These are phyloP conservation scores for Maniola jurtina DNA, from an alignment of 1,140 invertebrate genomes.

Conservation along the genomic window DNA sequence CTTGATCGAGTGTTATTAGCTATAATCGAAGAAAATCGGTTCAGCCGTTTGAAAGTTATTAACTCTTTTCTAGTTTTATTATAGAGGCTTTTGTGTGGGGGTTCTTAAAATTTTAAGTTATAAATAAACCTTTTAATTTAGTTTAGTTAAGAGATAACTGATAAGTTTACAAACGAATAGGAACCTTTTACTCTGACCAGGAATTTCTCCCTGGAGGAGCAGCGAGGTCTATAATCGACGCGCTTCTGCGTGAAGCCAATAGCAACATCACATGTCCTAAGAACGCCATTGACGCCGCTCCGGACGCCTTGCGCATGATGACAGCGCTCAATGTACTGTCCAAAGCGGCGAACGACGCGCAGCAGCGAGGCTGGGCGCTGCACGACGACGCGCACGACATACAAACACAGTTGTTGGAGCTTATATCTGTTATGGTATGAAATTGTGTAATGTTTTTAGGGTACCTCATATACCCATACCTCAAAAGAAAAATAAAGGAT, in stretches of 20 bases:
- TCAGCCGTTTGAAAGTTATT: too few species aligned
- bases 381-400: slow-evolving; percentile 95
- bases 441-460: neutral
- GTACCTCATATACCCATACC: too few species aligned
- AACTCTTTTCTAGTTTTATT: too few species aligned
- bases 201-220: slow-evolving; percentile 71
- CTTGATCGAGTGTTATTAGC: too few species aligned
- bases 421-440: slow-evolving; percentile 91
- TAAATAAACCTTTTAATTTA: too few species aligned
- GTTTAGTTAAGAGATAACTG: too few species aligned
- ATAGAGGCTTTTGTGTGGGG: too few species aligned
- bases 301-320: slow-evolving; percentile 89
- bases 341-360: slow-evolving; percentile 94
- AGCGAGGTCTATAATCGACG: slow-evolving; percentile 71
- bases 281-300: slow-evolving; percentile 83
- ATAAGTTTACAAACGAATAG: slow-evolving; percentile 4
- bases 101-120: too few species aligned
- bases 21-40: too few species aligned
- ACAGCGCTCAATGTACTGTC: slow-evolving; percentile 90
- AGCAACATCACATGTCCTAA: slow-evolving; percentile 79
- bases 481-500: too few species aligned
- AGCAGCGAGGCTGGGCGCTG: slow-evolving; percentile 95
- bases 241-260: slow-evolving; percentile 66
- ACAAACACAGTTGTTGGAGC: slow-evolving; percentile 88
- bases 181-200: slow-evolving; percentile 30